phyloP scores from a whole-genome alignment of 2,888 invertebrate genomes.

The Spilosoma lubricipeda region DNA sequence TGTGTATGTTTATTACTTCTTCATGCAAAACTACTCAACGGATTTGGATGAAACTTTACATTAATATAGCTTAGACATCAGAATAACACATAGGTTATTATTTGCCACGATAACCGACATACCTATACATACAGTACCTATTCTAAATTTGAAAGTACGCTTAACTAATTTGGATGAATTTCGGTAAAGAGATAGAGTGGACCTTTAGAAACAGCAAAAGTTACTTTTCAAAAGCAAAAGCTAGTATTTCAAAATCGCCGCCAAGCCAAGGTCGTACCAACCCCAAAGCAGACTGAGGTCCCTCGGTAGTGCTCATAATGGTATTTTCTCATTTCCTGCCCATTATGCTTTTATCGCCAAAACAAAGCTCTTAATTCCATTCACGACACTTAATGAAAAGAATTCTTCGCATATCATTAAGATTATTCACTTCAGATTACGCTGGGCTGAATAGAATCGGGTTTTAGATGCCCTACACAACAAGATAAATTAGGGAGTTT shows the following conservation, averaged over 20 bases:
- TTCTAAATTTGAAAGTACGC: too few species aligned
- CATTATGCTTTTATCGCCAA: slow-evolving; percentile 21
- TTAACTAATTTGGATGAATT: too few species aligned
- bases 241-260: neutral
- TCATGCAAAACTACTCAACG: too few species aligned
- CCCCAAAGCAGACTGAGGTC: neutral
- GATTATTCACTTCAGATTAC: neutral
- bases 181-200: too few species aligned
- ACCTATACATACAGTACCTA: too few species aligned
- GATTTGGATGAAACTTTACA: too few species aligned
- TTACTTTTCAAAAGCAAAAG: too few species aligned
- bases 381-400: slow-evolving; percentile 14
- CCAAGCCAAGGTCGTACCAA: neutral
- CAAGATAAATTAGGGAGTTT: neutral
- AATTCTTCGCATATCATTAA: slow-evolving; percentile 12
- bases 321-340: slow-evolving; percentile 25
- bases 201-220: too few species aligned
- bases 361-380: slow-evolving; percentile 16
- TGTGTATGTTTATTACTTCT: too few species aligned
- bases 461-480: neutral
- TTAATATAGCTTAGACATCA: too few species aligned
- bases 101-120: too few species aligned
- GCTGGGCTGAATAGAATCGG: neutral
- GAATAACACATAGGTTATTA: too few species aligned
- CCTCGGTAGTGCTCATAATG: slow-evolving; percentile 6